phyloP scores from a whole-genome alignment of 2,797 vertebrate species.

The Rallus crepitans region DNA sequence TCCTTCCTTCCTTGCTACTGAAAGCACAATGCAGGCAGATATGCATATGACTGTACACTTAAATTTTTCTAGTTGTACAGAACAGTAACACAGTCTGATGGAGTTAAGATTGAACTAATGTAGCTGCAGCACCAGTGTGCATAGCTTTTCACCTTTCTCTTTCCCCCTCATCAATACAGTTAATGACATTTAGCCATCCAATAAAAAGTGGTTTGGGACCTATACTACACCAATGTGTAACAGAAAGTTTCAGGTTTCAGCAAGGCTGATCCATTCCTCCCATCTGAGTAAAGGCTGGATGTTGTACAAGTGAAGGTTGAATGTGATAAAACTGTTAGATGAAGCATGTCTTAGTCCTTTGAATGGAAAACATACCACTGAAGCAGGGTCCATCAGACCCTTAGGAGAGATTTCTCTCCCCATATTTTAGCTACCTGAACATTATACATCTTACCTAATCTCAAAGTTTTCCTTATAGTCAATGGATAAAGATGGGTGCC shows the following conservation, averaged over 20 bases:
- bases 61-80: background rate
- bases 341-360: background rate
- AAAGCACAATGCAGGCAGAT: background rate
- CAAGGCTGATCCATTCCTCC: background rate
- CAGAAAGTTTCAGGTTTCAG: background rate
- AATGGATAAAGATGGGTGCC: background rate
- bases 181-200: background rate
- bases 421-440: background rate
- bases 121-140: background rate
- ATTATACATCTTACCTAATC: background rate
- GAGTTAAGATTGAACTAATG: background rate
- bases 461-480: background rate
- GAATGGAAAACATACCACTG: background rate
- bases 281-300: background rate
- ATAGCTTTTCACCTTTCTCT: background rate
- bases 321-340: background rate
- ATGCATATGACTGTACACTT: background rate
- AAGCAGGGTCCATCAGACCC: background rate
- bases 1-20: background rate
- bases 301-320: background rate
- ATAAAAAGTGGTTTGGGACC: background rate
- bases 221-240: background rate
- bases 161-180: background rate
- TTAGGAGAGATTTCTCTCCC: background rate
- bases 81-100: background rate